Conservation (phyloP, 2,888 invertebrate species). For the Chaetogeoica ovagalla region DNA sequence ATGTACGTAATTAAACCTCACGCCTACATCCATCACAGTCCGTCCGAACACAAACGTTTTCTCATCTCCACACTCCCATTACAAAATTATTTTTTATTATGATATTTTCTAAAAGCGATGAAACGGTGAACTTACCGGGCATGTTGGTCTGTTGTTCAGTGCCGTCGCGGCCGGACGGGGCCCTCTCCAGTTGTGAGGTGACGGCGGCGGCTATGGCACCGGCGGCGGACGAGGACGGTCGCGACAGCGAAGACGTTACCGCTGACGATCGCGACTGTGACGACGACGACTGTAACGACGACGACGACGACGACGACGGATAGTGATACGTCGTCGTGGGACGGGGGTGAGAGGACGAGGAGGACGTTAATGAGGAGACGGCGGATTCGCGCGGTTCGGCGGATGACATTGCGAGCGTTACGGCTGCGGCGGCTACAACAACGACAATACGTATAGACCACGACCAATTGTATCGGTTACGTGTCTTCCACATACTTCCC, state of each 20-base stretch:
- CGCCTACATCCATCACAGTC: too few species aligned
- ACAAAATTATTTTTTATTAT: too few species aligned
- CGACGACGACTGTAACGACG: not conserved
- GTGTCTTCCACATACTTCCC: slow-evolving; percentile 53
- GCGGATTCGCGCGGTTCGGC: slow-evolving; percentile 28
- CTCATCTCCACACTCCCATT: too few species aligned
- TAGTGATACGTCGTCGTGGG: not conserved
- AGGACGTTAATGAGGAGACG: slow-evolving; percentile 6
- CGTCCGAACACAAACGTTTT: too few species aligned
- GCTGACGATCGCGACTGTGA: not conserved
- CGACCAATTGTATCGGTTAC: slow-evolving; percentile 53
- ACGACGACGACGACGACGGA: not conserved
- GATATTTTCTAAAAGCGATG: too few species aligned
- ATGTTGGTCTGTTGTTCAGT: slow-evolving; percentile 47
- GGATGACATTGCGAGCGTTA: slow-evolving; percentile 43
- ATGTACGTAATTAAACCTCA: too few species aligned
- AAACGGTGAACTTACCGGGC: slow-evolving; percentile 31
- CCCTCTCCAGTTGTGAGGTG: slow-evolving; percentile 45
- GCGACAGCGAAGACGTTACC: not conserved
- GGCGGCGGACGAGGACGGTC: not conserved
- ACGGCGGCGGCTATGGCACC: slow-evolving; percentile 12
- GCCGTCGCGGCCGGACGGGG: slow-evolving; percentile 45
- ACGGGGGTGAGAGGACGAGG: not conserved
- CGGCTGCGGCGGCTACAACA: slow-evolving; percentile 49
- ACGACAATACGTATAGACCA: slow-evolving; percentile 52